Evolutionary conservation across 2,888 invertebrate genomes (phyloP).

Genomic region (Cephus pygmeus): DNA sequence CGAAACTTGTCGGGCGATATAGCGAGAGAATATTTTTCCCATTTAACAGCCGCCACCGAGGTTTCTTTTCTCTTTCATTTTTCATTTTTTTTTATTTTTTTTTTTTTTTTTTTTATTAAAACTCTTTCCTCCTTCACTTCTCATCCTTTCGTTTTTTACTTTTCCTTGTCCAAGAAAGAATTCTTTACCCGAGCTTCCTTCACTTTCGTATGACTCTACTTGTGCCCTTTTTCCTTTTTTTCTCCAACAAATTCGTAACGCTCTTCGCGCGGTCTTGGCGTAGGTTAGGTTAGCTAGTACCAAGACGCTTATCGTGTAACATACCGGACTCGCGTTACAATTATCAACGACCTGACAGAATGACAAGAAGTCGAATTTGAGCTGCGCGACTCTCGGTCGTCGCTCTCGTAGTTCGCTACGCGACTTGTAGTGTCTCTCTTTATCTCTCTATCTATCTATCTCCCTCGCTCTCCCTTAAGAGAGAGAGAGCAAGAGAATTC

Average conservation of each 20-base stretch:
- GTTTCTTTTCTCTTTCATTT: not conserved
- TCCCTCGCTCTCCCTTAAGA: not conserved
- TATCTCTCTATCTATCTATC: not conserved
- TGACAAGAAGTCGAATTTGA: slow-evolving; percentile 47
- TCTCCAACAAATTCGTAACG: too few species aligned
- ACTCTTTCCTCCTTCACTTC: slow-evolving; percentile 4
- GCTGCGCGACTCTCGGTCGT: slow-evolving; percentile 9
- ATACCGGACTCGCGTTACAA: slow-evolving; percentile 58
- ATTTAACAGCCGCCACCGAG: too few species aligned
- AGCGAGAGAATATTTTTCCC: not conserved
- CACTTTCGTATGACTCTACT: too few species aligned
- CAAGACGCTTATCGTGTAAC: slow-evolving; percentile 46
- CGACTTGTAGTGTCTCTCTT: slow-evolving; percentile 1
- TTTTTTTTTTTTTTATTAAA: slow-evolving; percentile 25
- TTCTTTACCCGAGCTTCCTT: too few species aligned
- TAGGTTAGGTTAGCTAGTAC: not conserved
- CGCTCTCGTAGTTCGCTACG: not conserved
- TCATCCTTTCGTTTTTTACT: slow-evolving; percentile 12
- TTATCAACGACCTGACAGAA: slow-evolving; percentile 54
- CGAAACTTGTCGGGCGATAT: not conserved
- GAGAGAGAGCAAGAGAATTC: not conserved
- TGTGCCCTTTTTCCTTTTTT: too few species aligned
- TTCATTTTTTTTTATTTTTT: not conserved
- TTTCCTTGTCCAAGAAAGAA: too few species aligned
- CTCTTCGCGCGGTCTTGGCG: too few species aligned